These are phyloP conservation scores for Aplodontia rufa DNA, from an alignment of 2,113 vertebrate genomes.

Conservation along the genomic window DNA sequence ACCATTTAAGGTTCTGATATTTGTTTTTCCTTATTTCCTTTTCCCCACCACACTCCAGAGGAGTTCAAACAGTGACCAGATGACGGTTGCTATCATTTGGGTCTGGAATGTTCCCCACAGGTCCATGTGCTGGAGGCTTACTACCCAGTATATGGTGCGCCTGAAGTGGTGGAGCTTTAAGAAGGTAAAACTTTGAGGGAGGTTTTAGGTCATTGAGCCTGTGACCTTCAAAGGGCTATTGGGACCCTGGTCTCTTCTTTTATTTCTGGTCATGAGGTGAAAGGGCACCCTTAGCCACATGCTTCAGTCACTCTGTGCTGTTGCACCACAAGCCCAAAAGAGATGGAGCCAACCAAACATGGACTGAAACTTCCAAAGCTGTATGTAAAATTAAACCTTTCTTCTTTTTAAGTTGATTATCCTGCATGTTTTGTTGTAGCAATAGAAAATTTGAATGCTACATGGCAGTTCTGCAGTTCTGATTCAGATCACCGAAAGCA, in stretches of 20 bases:
- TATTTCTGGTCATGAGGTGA: background rate
- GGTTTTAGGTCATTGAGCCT: no score
- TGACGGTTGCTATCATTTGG: background rate
- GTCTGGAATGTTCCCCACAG: background rate
- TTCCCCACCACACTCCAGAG: background rate
- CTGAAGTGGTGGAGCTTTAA: background rate
- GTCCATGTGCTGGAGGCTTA: background rate
- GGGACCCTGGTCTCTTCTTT: background rate
- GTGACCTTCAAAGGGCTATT: background rate
- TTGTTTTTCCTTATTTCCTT: background rate
- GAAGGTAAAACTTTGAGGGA: background rate
- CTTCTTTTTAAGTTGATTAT: background rate
- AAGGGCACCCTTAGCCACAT: background rate
- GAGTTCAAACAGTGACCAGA: background rate
- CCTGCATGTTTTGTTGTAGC: background rate
- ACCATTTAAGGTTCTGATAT: background rate
- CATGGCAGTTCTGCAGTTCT: background rate
- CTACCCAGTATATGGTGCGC: no score
- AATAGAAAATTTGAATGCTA: background rate
- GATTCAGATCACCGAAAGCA: background rate
- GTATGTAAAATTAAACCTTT: background rate
- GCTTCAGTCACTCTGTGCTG: rapidly evolving
- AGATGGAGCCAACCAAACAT: background rate
- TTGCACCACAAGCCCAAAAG: background rate
- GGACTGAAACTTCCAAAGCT: background rate